Conservation (phyloP, 2,797 vertebrate species). For the Nannoperca obscura region DNA sequence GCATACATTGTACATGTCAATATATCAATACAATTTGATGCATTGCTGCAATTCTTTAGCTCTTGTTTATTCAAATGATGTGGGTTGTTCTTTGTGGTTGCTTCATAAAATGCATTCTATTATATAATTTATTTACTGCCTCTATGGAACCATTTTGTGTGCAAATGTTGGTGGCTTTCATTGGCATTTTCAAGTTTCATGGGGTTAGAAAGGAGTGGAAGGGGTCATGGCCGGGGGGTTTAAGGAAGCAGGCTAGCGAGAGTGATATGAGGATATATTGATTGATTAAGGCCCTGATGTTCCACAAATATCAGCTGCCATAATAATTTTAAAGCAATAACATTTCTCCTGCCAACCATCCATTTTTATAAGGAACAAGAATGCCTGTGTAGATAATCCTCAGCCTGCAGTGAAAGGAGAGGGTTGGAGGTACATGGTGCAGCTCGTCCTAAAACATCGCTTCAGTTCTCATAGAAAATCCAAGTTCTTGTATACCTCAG, state of each 20-base stretch:
- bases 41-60: background rate
- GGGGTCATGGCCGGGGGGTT: background rate
- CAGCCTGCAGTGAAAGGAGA: constrained; percentile 31
- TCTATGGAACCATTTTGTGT: constrained; percentile 5
- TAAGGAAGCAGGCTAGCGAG: constrained; percentile 13
- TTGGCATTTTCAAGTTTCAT: constrained; percentile 10
- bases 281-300: constrained; percentile 51
- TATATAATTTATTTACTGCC: background rate
- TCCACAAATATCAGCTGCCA: constrained; percentile 58
- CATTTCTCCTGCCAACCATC: constrained; percentile 41
- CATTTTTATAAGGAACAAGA: constrained; percentile 39
- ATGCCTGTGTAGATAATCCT: constrained; percentile 56
- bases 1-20: constrained; percentile 22
- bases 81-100: background rate
- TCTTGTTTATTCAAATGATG: constrained; percentile 28
- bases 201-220: constrained; percentile 5
- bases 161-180: constrained; percentile 6
- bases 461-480: constrained; percentile 43
- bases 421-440: constrained; percentile 6
- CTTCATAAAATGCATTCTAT: background rate
- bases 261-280: constrained; percentile 40
- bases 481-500: constrained; percentile 28
- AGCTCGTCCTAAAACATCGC: constrained; percentile 45
- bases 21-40: constrained; percentile 27
- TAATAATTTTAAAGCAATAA: constrained; percentile 58